Conservation (phyloP, 2,113 vertebrate genomes). For the Larimichthys polyactis region DNA sequence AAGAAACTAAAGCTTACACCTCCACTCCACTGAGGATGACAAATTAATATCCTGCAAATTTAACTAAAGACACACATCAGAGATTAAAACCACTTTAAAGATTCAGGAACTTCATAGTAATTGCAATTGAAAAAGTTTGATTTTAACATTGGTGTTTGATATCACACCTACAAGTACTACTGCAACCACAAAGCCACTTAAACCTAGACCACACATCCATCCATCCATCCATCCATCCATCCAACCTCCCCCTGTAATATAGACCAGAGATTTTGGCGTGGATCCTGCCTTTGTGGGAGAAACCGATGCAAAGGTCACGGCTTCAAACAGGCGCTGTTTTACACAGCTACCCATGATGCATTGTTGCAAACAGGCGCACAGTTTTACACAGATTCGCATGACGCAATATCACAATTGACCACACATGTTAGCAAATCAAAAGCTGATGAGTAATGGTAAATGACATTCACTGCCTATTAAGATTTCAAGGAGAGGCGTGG, state of each 20-base stretch:
- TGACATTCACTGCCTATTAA: slow-evolving; percentile 8
- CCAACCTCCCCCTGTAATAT: not conserved
- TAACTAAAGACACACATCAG: not conserved
- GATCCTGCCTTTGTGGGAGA: slow-evolving; percentile 16
- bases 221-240: no score
- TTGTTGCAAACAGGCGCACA: not conserved
- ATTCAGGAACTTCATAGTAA: no score
- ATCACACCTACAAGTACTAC: no score
- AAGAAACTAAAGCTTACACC: not conserved
- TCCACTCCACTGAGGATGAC: not conserved
- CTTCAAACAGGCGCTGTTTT: slow-evolving; percentile 12
- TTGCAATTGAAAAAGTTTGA: no score
- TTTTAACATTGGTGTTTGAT: no score
- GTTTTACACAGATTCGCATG: slow-evolving; percentile 40
- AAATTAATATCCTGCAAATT: not conserved
- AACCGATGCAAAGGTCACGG: not conserved
- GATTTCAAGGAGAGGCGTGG: not conserved
- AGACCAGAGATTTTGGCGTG: slow-evolving; percentile 28
- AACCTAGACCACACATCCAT: no score
- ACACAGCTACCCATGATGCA: slow-evolving; percentile 40
- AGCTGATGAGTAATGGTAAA: not conserved
- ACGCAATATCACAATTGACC: slow-evolving; percentile 35
- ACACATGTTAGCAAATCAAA: slow-evolving; percentile 32
- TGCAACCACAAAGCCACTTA: no score
- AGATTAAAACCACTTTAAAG: not conserved